phyloP scores from a whole-genome alignment of 2,113 vertebrate genomes.

The Apistogramma diplotaenia region DNA sequence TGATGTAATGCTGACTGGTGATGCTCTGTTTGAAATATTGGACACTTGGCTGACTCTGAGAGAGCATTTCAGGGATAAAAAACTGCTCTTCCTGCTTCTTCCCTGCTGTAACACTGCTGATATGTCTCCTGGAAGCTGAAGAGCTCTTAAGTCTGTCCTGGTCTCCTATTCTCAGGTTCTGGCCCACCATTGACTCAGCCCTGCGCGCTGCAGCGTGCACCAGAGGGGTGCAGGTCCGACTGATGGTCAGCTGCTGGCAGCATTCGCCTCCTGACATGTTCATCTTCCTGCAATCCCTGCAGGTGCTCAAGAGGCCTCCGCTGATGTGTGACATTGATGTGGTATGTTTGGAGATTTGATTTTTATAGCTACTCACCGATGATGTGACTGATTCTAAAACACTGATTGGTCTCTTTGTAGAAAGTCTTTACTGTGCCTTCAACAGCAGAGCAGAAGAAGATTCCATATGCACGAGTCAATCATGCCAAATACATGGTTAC shows the following conservation, averaged over 20 bases:
- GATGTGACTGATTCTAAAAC: neutral
- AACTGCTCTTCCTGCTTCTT: neutral
- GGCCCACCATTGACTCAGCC: slow-evolving; percentile 77
- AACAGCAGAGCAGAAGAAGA: slow-evolving; percentile 65
- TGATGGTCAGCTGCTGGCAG: slow-evolving; percentile 83
- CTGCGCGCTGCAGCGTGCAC: slow-evolving; percentile 76
- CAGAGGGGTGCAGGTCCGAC: slow-evolving; percentile 68
- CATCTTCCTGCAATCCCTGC: slow-evolving; percentile 80
- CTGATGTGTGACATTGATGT: slow-evolving; percentile 73
- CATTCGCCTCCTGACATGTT: slow-evolving; percentile 78
- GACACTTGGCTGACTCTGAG: neutral
- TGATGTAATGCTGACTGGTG: neutral
- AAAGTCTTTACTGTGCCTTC: slow-evolving; percentile 80
- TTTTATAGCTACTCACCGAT: neutral
- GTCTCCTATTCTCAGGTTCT: slow-evolving; percentile 70
- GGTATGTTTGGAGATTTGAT: slow-evolving; percentile 55
- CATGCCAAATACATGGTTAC: slow-evolving; percentile 88
- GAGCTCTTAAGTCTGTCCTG: neutral
- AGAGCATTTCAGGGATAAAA: neutral
- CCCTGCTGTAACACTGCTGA: neutral
- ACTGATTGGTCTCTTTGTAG: slow-evolving; percentile 46
- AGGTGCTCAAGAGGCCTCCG: slow-evolving; percentile 62
- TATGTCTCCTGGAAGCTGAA: neutral
- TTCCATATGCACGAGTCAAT: slow-evolving; percentile 81
- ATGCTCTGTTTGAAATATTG: neutral